A percentile compares a stretch with the other conserved stretches of the same genome.
Conservation (phyloP, 2,113 vertebrate genomes). For the Oreochromis niloticus region DNA sequence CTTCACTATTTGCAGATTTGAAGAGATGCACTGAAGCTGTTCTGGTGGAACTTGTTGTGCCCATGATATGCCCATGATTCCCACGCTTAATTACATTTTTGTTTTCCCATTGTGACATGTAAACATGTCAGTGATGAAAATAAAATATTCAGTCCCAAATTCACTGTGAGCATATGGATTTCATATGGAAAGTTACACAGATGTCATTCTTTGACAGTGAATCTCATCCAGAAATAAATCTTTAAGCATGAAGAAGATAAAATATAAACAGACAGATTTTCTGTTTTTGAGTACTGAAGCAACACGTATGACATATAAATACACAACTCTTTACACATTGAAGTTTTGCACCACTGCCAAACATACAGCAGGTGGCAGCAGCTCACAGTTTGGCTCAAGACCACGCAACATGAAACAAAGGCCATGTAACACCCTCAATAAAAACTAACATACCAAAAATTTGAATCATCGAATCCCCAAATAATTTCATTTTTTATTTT, state of each 20-base stretch:
- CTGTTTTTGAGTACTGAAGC: neutral
- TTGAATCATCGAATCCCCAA: neutral
- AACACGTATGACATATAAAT: neutral
- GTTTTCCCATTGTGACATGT: rapidly evolving
- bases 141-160: neutral
- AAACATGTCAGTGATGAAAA: neutral
- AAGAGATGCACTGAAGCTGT: neutral
- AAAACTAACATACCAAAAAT: neutral
- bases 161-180: rapidly evolving
- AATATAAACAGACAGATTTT: too few relatives aligned
- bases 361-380: constrained; percentile 58
- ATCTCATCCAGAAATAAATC: neutral
- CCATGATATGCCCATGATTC: neutral
- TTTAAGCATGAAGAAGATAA: neutral
- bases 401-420: neutral
- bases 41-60: neutral
- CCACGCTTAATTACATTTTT: rapidly evolving
- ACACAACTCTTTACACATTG: neutral
- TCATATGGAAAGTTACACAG: neutral
- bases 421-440: neutral
- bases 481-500: neutral
- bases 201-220: neutral
- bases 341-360: neutral
- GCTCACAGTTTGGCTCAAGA: neutral
- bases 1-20: neutral